Base-by-base conservation (phyloP, 2,797 vertebrate genomes). In the Netta rufina region DNA sequence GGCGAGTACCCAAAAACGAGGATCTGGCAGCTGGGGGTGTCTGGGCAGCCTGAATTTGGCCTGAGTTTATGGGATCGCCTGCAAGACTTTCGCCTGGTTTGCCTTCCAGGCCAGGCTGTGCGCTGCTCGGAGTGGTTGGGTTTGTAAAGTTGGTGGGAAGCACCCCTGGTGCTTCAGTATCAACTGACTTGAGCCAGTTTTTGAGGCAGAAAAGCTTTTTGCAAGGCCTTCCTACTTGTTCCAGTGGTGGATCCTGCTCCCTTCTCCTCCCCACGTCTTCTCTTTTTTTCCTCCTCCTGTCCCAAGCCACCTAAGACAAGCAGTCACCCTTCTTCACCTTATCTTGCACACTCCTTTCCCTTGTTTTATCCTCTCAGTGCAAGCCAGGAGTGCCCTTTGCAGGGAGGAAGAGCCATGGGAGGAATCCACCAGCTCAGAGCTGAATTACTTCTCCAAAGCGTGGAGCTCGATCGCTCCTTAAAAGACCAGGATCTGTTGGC, bases 71-170 rank as follows among this genome's bases (percentile, higher is more conserved):
- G 8, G 1, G 0, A 3, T 27, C 27, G 2, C 8, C 33, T 84
- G 4, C 49, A 51, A 51, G 24, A 2, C 28, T 45, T 20, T 84
- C 36, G 25, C 17, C 8, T 45, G 51, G 2, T 60, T 65, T 0
- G 0, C 8, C 33, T 73, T 12, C 6, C 4, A 51, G 60, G 51
- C 3, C 1, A 0, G 11, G 17, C 36, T 3, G 22, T 14, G 58
- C 2, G 8, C 27, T 8, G 65, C 77, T 74, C 53, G 8, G 9
- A 43, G 57, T 58, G 3, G 57, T 43, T 43, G 62, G 39, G 11
- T 65, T 13, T 8, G 2, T 1, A 3, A 4, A 39, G 6, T 33
- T 0, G 2, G 7, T 7, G 21, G 47, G 73, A 58, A 62, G 13
- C 11, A 2, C 45, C 9, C 86, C 47, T 41, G 22, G 69, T 66